phyloP scores from a whole-genome alignment of 2,888 invertebrate species.

The Spodoptera exigua region DNA sequence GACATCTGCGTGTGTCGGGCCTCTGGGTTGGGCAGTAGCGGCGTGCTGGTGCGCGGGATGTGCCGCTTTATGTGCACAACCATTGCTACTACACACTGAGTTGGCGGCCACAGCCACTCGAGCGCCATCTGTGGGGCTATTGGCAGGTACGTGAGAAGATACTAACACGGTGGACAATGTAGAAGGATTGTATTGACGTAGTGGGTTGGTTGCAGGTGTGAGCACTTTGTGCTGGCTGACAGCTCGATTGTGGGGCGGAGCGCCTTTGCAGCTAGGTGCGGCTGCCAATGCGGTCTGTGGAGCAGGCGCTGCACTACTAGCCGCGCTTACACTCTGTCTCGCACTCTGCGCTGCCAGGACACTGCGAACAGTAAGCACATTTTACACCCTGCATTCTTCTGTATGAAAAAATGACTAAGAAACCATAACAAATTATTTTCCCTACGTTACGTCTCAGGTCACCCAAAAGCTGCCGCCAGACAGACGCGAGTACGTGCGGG shows the following conservation, averaged over 20 bases:
- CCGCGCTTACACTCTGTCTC: slow-evolving; percentile 91
- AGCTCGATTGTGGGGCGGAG: slow-evolving; percentile 91
- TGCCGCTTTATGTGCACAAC: slow-evolving; percentile 92
- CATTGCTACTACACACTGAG: slow-evolving; percentile 92
- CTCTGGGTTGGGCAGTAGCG: slow-evolving; percentile 92
- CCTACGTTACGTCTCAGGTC: slow-evolving; percentile 71
- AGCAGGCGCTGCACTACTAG: slow-evolving; percentile 91
- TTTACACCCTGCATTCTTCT: neutral
- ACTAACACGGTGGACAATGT: too few species aligned
- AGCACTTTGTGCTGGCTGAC: slow-evolving; percentile 91
- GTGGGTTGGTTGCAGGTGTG: slow-evolving; percentile 85
- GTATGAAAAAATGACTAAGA: too few species aligned
- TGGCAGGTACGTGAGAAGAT: slow-evolving; percentile 86
- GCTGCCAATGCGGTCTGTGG: slow-evolving; percentile 91
- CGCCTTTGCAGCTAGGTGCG: slow-evolving; percentile 86
- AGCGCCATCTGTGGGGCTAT: slow-evolving; percentile 91
- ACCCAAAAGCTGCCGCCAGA: slow-evolving; percentile 90
- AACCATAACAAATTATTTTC: too few species aligned
- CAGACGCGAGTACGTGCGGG: slow-evolving; percentile 87
- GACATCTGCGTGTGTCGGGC: slow-evolving; percentile 84
- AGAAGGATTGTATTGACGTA: too few species aligned
- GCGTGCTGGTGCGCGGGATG: slow-evolving; percentile 91
- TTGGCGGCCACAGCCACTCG: slow-evolving; percentile 90
- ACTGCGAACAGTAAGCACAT: slow-evolving; percentile 70
- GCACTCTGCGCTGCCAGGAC: slow-evolving; percentile 91